phyloP scores from a whole-genome alignment of 2,888 invertebrate genomes.

The Loripinus fragilis region DNA sequence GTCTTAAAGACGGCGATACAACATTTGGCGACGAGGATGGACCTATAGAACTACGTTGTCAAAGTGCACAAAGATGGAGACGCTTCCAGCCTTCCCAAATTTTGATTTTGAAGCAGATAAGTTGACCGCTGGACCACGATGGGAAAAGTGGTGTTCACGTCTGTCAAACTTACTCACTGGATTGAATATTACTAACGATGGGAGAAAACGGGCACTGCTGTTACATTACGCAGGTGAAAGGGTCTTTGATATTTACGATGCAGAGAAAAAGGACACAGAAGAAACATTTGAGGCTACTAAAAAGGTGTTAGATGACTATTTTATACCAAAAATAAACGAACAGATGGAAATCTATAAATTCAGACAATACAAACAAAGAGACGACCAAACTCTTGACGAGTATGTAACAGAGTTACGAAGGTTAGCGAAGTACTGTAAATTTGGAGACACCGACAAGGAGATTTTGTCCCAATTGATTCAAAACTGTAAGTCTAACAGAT shows the following conservation, averaged over 20 bases:
- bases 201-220: constrained; percentile 44
- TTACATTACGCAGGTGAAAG: constrained; percentile 54
- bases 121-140: constrained; percentile 39
- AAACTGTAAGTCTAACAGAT: constrained; percentile 52
- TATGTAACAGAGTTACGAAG: constrained; percentile 56
- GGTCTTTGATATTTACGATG: constrained; percentile 53
- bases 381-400: constrained; percentile 53
- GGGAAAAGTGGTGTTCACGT: constrained; percentile 43
- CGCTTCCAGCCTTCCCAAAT: constrained; percentile 35
- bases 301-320: constrained; percentile 39
- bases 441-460: constrained; percentile 41
- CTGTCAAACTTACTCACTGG: constrained; percentile 41
- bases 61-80: constrained; percentile 9
- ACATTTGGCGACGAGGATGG: constrained; percentile 39
- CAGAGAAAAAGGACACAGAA: constrained; percentile 34
- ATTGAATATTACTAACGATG: constrained; percentile 38
- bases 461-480: constrained; percentile 57
- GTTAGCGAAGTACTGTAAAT: constrained; percentile 48
- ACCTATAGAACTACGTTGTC: background rate
- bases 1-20: constrained; percentile 2
- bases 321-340: constrained; percentile 48
- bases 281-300: constrained; percentile 38
- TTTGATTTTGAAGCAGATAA: constrained; percentile 45
- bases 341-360: constrained; percentile 60
- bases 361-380: constrained; percentile 47